Percentiles rank a stretch among this genome's conserved stretches.
These are phyloP conservation scores for Falco biarmicus DNA, from an alignment of 2,797 vertebrate species.

Conservation along the genomic window DNA sequence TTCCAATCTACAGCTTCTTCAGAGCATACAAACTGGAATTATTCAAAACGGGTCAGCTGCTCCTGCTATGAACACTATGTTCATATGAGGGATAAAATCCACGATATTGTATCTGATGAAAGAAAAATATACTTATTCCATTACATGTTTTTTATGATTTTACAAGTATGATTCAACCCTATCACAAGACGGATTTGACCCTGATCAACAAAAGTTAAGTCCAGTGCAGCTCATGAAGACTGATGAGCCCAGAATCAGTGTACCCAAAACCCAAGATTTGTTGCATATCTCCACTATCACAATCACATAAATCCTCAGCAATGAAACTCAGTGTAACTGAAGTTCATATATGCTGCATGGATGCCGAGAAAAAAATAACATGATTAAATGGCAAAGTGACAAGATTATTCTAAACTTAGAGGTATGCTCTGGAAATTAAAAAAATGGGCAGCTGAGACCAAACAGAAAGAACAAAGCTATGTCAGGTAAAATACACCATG, in stretches of 20 bases:
- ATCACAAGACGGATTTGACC: neutral
- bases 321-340: neutral
- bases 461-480: neutral
- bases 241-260: neutral
- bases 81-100: neutral
- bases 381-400: neutral
- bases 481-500: neutral
- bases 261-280: neutral
- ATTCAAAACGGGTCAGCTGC: neutral
- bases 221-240: neutral
- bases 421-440: neutral
- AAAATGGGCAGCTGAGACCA: neutral
- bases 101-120: neutral
- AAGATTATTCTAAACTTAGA: neutral
- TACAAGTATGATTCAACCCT: neutral
- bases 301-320: neutral
- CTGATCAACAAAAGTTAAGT: neutral
- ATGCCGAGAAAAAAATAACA: neutral
- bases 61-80: neutral
- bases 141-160: neutral
- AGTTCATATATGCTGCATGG: neutral
- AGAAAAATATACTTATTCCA: neutral
- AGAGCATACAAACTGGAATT: neutral
- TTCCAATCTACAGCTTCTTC: neutral
- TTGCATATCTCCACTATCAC: neutral